Base-by-base conservation (phyloP, 2,113 vertebrate species). In the Albula goreensis region DNA sequence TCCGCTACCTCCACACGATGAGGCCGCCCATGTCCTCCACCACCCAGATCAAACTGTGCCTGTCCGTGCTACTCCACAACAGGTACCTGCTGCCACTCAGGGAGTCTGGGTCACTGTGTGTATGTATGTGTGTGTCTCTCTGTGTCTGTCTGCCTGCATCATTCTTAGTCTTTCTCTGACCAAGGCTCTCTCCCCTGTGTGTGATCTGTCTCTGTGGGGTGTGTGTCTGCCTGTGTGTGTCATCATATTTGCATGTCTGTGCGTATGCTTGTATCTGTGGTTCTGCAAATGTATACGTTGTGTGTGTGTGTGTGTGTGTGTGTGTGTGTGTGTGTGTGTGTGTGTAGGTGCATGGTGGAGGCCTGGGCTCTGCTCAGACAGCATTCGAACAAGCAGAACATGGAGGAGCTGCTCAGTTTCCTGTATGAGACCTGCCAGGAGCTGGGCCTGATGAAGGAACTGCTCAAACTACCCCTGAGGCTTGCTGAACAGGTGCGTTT, bases 21-120 rank as follows among this genome's bases (percentile, higher is more conserved):
- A 98, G 97, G 88, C 97, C 97, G 0, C 88, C 95, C 0, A 87
- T 96, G 88, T 93, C 94, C 57, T 95, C 93, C 86, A 95, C 91
- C 31, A 86, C 87, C 2, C 97, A 97, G 87, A 93, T 97, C 87
- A 95, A 89, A 51, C 97, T 99, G 41, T 95, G 96, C 88, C 94
- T 99, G 83, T 96, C 96, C n/a, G 97, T 99, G 49, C 82, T 99
- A 78, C 92, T 99, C 78, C 96, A 96, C 91, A 99, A 98, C 86
- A 96, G 96, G 98, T 99, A 93, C 2, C 9, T 9, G n/a, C 50
- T n/a, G 31, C n/a, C 85, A 19, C 4, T 51, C 6, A 82, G 8
- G 50, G 1, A 9, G 19, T 3, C 25, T 15, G 12, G 0, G 5
- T 52, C 50, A 56, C 12, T 9, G 53, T 56, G 53, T 41, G 53